These are phyloP conservation scores for Barypeithes pellucidus DNA, from an alignment of 2,888 invertebrate species.

Conservation along the genomic window DNA sequence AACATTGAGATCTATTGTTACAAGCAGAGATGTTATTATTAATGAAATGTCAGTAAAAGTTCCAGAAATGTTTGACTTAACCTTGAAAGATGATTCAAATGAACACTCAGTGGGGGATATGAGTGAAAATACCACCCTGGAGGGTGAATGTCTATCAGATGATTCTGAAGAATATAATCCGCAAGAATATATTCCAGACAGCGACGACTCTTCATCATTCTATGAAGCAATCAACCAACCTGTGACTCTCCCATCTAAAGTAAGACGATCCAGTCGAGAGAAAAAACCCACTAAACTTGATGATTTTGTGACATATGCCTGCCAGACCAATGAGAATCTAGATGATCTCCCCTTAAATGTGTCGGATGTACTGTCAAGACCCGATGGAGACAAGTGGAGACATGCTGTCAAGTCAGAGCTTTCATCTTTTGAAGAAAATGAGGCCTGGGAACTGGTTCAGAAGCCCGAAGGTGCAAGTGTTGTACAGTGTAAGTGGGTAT, in stretches of 20 bases:
- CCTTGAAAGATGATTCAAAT: no score
- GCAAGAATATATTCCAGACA: background rate
- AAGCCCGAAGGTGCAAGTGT: constrained; percentile 54
- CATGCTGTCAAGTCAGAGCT: constrained; percentile 60
- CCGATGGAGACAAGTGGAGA: constrained; percentile 55
- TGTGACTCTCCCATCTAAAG: background rate
- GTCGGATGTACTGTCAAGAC: constrained; percentile 55
- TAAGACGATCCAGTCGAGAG: constrained; percentile 35
- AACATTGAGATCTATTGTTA: no score
- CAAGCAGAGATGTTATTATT: no score
- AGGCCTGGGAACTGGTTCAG: constrained; percentile 59
- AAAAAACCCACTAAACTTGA: constrained; percentile 32
- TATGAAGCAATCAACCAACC: background rate
- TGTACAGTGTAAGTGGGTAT: constrained; percentile 62
- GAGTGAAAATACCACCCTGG: background rate
- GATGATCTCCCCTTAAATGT: constrained; percentile 7
- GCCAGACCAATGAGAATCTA: constrained; percentile 1
- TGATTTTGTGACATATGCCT: constrained; percentile 41
- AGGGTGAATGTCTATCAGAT: background rate
- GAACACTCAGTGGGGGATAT: no score
- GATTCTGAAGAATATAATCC: background rate
- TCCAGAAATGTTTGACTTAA: no score
- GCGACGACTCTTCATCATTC: background rate
- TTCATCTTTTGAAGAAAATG: constrained; percentile 59
- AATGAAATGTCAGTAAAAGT: no score